Percentiles rank a stretch among this genome's conserved stretches.
phyloP scores from a whole-genome alignment of 2,888 invertebrate genomes.

The Meiosimyza decipiens region DNA sequence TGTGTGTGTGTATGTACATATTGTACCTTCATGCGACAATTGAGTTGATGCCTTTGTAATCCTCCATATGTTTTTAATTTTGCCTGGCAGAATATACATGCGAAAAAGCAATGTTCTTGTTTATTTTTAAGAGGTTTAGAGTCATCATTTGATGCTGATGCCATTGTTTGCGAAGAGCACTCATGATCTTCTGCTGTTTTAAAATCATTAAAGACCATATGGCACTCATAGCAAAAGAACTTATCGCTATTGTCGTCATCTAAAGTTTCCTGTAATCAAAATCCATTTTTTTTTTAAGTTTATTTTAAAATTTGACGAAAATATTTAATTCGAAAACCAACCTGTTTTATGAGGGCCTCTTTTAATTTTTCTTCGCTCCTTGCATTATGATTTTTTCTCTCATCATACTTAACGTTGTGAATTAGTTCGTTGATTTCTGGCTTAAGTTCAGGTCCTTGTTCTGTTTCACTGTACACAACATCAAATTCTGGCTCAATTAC shows the following conservation, averaged over 20 bases:
- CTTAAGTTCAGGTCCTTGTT: background rate
- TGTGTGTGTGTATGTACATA: too few species aligned
- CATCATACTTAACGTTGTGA: background rate
- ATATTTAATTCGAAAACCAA: background rate
- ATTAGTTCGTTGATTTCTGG: background rate
- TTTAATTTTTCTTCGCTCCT: background rate
- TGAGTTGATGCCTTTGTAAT: constrained; percentile 24
- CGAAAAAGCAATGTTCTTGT: background rate
- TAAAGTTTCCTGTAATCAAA: background rate
- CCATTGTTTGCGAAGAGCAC: constrained; percentile 33
- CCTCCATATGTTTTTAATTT: constrained; percentile 23
- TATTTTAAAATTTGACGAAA: background rate
- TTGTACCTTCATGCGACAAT: constrained; percentile 23
- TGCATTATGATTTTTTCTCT: background rate
- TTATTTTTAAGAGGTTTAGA: background rate
- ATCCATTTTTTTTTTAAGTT: background rate
- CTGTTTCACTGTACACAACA: background rate
- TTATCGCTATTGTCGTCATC: constrained; percentile 43
- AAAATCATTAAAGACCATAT: constrained; percentile 53
- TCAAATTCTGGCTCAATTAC: background rate
- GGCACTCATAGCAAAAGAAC: constrained; percentile 58
- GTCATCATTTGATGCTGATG: background rate
- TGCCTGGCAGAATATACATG: constrained; percentile 7
- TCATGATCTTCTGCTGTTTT: constrained; percentile 55
- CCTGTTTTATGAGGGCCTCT: constrained; percentile 12